Conservation (phyloP, 1,140 invertebrate species). For the Brachionus paranguensis region DNA sequence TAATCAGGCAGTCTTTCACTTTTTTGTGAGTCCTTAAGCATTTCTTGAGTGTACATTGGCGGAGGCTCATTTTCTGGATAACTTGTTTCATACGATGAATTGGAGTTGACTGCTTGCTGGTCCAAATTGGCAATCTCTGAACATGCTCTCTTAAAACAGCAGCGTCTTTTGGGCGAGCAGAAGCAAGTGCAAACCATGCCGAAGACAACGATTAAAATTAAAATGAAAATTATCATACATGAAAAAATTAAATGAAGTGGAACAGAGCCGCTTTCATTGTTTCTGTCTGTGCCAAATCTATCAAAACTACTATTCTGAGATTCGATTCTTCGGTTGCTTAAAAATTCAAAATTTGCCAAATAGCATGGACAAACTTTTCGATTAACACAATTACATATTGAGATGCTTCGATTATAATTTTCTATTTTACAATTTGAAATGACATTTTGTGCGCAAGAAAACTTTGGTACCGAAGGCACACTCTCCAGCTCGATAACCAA, state of each 20-base stretch:
- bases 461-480: not conserved
- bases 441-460: not conserved
- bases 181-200: not conserved
- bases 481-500: not conserved
- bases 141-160: not conserved
- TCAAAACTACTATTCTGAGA: not conserved
- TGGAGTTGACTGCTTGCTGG: not conserved
- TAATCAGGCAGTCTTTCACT: conserved; percentile 12
- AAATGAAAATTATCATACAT: not conserved
- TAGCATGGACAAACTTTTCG: not conserved
- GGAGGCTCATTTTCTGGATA: not conserved
- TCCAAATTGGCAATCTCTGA: not conserved
- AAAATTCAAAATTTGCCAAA: not conserved
- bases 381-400: not conserved
- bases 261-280: not conserved
- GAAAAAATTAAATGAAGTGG: not conserved
- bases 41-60: not conserved
- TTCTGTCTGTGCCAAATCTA: not conserved
- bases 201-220: not conserved
- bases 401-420: not conserved
- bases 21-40: not conserved
- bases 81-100: not conserved
- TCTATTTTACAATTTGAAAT: not conserved
- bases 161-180: not conserved
- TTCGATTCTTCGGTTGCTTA: not conserved